Evolutionary conservation across 2,797 vertebrate genomes (phyloP), one percentile per base, ranked within the genome.

Genomic region (Macrochelys suwanniensis): DNA sequence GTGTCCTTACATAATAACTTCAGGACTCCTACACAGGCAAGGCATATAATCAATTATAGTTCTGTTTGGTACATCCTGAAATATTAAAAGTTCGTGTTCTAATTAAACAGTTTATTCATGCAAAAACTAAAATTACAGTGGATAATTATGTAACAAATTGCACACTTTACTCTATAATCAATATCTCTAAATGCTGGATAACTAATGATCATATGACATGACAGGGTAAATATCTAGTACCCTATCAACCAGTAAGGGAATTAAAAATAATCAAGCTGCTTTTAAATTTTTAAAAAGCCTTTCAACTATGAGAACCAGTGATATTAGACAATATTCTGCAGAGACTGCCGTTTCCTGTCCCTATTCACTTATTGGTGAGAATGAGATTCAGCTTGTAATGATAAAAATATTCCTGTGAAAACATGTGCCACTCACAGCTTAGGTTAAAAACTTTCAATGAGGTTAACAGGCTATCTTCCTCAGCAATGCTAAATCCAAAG

Each of bases 31-130:
- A 37, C 89, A 19, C 76, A 17, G 8, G 42, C 91, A 51, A 82
- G 74, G 79, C 31, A 21, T 6, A 26, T 16, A 56, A 94, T 94
- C 93, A 53, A 93, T 91, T 33, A n/a, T 2, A 31, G 33, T 13
- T 17, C 57, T 68, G 79, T 68, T 93, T 59, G 21, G 90, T 68
- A 88, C 89, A 42, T 82, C 88, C 88, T 94, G 92, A 96, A 96
- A 92, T 74, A 94, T n/a, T n/a, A 82, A 85, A 56, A 84, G 80
- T 71, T 49, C 4, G 0, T 51, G 42, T 83, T 88, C 82, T 87
- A 95, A 95, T 92, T 89, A 89, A 92, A 80, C 31, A 85, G 85
- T 68, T 92, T 85, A 78, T 90, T 84, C 89, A 82, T 87, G 89
- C 37, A 77, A 82, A 92, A 80, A 5, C 74, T 54, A 21, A 85